Percentiles rank a stretch among this genome's conserved stretches.
Evolutionary conservation across 2,113 vertebrate genomes (phyloP).

Genomic region (Corythoichthys haematopterus): DNA sequence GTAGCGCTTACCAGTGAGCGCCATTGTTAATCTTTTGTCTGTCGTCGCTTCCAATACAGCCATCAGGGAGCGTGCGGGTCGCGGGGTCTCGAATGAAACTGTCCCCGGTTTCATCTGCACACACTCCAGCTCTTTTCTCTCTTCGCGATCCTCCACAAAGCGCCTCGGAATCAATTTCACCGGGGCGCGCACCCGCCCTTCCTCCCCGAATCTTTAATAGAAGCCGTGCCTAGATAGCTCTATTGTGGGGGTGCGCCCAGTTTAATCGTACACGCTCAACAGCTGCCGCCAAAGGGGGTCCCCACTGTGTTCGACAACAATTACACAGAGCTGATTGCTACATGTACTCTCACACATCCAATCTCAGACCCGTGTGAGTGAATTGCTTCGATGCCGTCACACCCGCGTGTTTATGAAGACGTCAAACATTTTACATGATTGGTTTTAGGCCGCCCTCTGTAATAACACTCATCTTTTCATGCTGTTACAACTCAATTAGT

Average conservation of each 20-base stretch:
- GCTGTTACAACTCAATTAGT: constrained; percentile 47
- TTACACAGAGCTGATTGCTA: constrained; percentile 63
- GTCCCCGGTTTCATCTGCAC: constrained; percentile 52
- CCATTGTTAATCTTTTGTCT: not conserved
- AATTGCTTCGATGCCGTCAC: not conserved
- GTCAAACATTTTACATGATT: constrained; percentile 61
- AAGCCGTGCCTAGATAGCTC: constrained; percentile 50
- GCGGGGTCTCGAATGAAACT: constrained; percentile 63
- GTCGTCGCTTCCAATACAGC: not conserved
- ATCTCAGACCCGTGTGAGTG: constrained; percentile 5
- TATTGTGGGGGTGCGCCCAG: constrained; percentile 58
- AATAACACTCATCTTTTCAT: constrained; percentile 20
- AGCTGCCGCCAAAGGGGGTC: constrained; percentile 57
- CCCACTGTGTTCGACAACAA: constrained; percentile 53
- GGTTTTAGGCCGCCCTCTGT: constrained; percentile 37
- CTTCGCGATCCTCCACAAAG: constrained; percentile 31
- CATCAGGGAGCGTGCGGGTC: constrained; percentile 36
- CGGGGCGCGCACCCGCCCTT: constrained; percentile 42
- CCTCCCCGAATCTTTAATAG: constrained; percentile 22
- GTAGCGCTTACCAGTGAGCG: not conserved
- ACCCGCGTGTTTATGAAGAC: constrained; percentile 52
- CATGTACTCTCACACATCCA: constrained; percentile 32
- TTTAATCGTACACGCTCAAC: constrained; percentile 65
- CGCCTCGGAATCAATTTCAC: constrained; percentile 64
- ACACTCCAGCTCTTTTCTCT: constrained; percentile 18